Percentiles rank a stretch among this genome's conserved stretches.
These are phyloP conservation scores for Caenorhabditis becei DNA, from an alignment of 2,888 invertebrate species.

Conservation along the genomic window DNA sequence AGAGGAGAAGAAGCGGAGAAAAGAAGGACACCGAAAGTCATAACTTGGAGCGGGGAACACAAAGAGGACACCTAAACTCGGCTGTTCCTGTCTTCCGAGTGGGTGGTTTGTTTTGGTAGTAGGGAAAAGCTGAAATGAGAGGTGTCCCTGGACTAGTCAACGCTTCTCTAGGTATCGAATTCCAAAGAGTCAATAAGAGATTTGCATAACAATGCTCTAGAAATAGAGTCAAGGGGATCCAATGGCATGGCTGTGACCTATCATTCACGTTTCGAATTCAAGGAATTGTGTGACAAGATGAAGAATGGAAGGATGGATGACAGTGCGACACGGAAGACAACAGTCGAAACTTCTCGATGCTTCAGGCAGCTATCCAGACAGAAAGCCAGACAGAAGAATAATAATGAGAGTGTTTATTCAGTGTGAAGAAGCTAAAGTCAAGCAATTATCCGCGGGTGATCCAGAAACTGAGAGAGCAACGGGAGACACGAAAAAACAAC, in stretches of 20 bases:
- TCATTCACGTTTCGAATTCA: conserved; percentile 24
- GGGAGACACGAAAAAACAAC: conserved; percentile 19
- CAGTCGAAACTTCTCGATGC: neutral
- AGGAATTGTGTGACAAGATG: neutral
- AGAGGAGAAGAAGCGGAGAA: neutral
- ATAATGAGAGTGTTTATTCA: conserved; percentile 1
- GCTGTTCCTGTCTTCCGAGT: too few species aligned
- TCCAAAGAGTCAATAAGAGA: conserved; percentile 31
- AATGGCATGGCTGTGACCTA: conserved; percentile 31
- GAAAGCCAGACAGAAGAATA: neutral
- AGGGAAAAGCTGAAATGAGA: conserved; percentile 2
- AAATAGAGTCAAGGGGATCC: conserved; percentile 1
- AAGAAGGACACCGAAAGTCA: neutral
- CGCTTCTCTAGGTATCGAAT: conserved; percentile 38
- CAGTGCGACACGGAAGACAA: conserved; percentile 28
- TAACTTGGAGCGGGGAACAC: neutral
- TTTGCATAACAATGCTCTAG: conserved; percentile 46
- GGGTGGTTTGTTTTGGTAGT: conserved; percentile 12
- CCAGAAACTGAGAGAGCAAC: conserved; percentile 5
- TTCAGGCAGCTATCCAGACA: conserved; percentile 22
- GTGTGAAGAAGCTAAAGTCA: neutral
- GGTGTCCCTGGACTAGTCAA: conserved; percentile 5
- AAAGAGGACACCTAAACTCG: conserved; percentile 3
- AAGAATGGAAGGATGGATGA: conserved; percentile 16
- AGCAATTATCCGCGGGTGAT: conserved; percentile 1